A percentile compares a stretch with the other conserved stretches of the same genome.
phyloP scores from a whole-genome alignment of 2,888 invertebrate species.

The Apoderus coryli region DNA sequence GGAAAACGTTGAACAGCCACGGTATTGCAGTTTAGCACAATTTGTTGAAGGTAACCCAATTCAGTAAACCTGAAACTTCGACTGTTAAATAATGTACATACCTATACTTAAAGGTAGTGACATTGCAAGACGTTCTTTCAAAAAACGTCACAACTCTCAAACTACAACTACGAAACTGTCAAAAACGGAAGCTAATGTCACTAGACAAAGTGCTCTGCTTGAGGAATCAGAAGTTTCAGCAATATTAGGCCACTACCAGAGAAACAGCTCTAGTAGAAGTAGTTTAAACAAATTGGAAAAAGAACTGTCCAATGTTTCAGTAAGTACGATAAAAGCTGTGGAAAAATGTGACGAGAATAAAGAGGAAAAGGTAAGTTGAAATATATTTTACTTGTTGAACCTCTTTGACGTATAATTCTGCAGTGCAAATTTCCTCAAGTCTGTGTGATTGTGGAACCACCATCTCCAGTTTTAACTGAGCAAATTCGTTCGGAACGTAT shows the following conservation, averaged over 20 bases:
- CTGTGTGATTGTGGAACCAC: slow-evolving; percentile 60
- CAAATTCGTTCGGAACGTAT: slow-evolving; percentile 25
- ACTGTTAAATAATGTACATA: no score
- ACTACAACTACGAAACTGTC: slow-evolving; percentile 25
- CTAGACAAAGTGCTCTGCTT: slow-evolving; percentile 27
- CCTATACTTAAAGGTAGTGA: slow-evolving; percentile 40
- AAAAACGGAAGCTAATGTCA: slow-evolving; percentile 33
- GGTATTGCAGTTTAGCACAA: slow-evolving; percentile 65
- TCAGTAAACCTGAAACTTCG: no score
- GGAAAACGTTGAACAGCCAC: slow-evolving; percentile 39
- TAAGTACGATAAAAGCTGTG: slow-evolving; percentile 22
- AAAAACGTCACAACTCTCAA: no score
- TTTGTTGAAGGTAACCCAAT: slow-evolving; percentile 69
- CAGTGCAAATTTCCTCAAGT: slow-evolving; percentile 43
- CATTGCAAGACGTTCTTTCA: slow-evolving; percentile 65
- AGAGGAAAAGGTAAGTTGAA: slow-evolving; percentile 19
- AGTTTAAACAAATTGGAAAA: slow-evolving; percentile 28
- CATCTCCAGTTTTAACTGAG: slow-evolving; percentile 55
- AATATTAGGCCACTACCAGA: no score
- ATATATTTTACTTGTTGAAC: slow-evolving; percentile 10
- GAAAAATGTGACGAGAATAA: slow-evolving; percentile 17
- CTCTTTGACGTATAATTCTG: no score
- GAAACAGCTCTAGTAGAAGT: slow-evolving; percentile 21
- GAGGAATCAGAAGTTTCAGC: slow-evolving; percentile 28
- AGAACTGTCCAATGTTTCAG: slow-evolving; percentile 26